A percentile compares a stretch with the other conserved stretches of the same genome.
phyloP scores from a whole-genome alignment of 92 coral and sea anemone genomes.

The Pocillopora grandis region DNA sequence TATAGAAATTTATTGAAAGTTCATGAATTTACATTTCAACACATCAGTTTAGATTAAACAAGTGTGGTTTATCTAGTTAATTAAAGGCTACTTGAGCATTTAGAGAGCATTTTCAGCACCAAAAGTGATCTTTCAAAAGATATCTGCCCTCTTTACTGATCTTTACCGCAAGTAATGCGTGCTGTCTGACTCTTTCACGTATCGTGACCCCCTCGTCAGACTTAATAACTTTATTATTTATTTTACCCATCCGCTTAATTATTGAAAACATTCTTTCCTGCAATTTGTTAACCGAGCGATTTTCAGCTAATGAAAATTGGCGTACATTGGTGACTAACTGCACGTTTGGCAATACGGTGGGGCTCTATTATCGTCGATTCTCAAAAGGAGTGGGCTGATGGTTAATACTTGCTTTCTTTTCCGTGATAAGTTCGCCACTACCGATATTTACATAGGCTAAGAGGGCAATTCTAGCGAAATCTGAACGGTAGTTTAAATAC shows the following conservation, averaged over 20 bases:
- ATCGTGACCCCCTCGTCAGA: conserved; percentile 26
- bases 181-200: background rate
- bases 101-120: background rate
- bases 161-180: background rate
- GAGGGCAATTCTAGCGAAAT: conserved; percentile 3
- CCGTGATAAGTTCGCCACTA: background rate
- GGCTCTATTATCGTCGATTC: too few species aligned
- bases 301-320: too few species aligned
- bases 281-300: background rate
- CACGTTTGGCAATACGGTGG: background rate
- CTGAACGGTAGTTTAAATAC: conserved; percentile 46
- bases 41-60: background rate
- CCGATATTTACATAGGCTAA: background rate
- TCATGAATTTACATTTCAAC: conserved; percentile 5
- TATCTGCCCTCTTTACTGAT: background rate
- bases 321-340: too few species aligned
- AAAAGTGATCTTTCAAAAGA: background rate
- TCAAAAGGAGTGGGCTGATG: too few species aligned
- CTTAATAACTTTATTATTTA: background rate
- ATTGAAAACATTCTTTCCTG: background rate
- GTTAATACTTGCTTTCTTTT: too few species aligned
- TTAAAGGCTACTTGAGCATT: background rate
- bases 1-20: background rate
- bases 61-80: background rate
- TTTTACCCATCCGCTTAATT: background rate